Conservation (phyloP, 2,888 invertebrate genomes). For the Aproaerema taeniolella region DNA sequence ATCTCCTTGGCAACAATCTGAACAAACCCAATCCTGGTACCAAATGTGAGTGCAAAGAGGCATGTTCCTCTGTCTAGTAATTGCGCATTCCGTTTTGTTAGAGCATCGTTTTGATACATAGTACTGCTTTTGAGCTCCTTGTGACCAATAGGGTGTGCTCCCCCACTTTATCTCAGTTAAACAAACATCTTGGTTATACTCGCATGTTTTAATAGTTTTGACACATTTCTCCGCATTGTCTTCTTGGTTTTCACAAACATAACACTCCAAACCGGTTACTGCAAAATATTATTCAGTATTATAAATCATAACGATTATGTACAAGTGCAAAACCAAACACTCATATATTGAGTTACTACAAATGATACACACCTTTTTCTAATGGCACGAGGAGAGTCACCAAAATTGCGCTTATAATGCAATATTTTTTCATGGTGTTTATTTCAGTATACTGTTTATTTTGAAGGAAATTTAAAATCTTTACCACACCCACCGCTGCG, state of each 20-base stretch:
- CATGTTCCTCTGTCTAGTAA: conserved; percentile 83
- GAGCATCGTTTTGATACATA: conserved; percentile 95
- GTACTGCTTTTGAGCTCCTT: conserved; percentile 94
- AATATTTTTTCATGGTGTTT: conserved; percentile 8
- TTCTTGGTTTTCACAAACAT: conserved; percentile 95
- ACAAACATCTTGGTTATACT: conserved; percentile 91
- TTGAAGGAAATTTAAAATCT: too few relatives aligned
- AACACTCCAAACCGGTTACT: conserved; percentile 87
- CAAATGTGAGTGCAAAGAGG: conserved; percentile 91
- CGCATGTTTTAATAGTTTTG: conserved; percentile 94
- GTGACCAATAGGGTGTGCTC: conserved; percentile 96
- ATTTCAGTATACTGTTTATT: not conserved
- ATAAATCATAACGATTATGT: not conserved
- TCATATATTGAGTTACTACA: not conserved
- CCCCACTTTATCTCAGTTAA: conserved; percentile 95
- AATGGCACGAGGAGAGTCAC: conserved; percentile 2
- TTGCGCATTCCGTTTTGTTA: conserved; percentile 86
- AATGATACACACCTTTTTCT: conserved; percentile 7
- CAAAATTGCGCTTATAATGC: conserved; percentile 3
- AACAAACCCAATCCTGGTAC: conserved; percentile 98
- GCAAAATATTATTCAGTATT: too few relatives aligned
- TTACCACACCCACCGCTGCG: conserved; percentile 2
- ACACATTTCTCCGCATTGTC: conserved; percentile 95
- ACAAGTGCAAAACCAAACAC: not conserved
- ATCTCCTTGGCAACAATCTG: conserved; percentile 97